Percentiles rank a stretch among this genome's conserved stretches.
phyloP scores from a whole-genome alignment of 2,797 vertebrate genomes.

The Naso thynnoides region DNA sequence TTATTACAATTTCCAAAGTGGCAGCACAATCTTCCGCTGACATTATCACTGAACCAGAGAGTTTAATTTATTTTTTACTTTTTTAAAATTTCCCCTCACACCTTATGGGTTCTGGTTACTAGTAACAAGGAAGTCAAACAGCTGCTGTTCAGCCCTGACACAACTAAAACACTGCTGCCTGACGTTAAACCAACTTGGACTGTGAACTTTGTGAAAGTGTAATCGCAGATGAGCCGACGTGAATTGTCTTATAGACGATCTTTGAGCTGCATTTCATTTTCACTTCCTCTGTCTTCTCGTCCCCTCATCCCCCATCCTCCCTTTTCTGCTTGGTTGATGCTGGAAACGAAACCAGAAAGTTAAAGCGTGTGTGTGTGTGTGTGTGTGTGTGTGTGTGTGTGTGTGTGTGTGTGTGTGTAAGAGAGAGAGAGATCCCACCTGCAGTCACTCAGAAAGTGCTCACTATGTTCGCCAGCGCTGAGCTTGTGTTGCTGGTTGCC shows the following conservation, averaged over 20 bases:
- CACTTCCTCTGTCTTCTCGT: conserved; percentile 84
- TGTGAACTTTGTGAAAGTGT: no score
- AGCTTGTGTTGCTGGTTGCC: no score
- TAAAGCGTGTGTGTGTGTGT: neutral
- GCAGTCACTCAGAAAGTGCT: no score
- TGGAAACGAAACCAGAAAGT: conserved; percentile 79
- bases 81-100: no score
- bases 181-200: neutral
- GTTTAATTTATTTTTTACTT: no score
- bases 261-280: conserved; percentile 90
- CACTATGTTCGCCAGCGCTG: no score
- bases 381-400: neutral
- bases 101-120: no score
- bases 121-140: no score
- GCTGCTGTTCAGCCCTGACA: neutral
- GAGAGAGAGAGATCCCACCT: conserved; percentile 11
- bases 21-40: no score
- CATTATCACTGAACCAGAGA: no score
- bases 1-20: no score
- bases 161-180: neutral
- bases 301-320: neutral
- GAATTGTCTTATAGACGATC: conserved; percentile 74
- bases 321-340: conserved; percentile 20
- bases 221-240: no score
- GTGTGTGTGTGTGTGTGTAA: neutral